Evolutionary conservation across 2,888 invertebrate species (phyloP), one percentile per base, ranked within the genome.

Genomic region (Darwinula stevensoni): DNA sequence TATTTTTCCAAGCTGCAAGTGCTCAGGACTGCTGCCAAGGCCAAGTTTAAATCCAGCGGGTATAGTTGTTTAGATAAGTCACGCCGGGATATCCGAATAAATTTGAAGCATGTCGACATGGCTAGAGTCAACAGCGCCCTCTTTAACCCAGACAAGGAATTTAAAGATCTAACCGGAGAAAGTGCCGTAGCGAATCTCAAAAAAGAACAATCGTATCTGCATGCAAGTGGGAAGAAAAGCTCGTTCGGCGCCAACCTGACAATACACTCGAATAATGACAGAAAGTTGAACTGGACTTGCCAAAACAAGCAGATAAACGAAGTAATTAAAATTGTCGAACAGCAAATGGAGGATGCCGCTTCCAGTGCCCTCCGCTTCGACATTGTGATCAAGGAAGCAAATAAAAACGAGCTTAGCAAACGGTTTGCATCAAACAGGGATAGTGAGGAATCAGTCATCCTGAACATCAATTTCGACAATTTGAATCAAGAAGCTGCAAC

Each of bases 11-110:
- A n/a, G n/a, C 22, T 22, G 22, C 9, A 9, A 22, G 22, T 6
- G 9, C 22, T 22, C 22, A 22, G 22, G n/a, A 22, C 6, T 22
- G 22, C 22, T 22, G 22, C 22, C 22, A 22, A 22, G n/a, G 22
- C 22, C 22, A 22, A 22, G 22, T 22, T 22, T 22, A n/a, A n/a
- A 22, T 22, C 22, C 22, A 22, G 22, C n/a, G 22, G n/a, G n/a
- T 22, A 22, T n/a, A 22, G 22, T 22, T 22, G 22, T n/a, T n/a
- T 22, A n/a, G 22, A 22, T 22, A n/a, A 22, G 22, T 22, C 22
- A 22, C 22, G 22, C 22, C 6, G n/a, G 9, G n/a, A 22, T n/a
- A 22, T 22, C 22, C 22, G 22, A 9, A 22, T 22, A 6, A 22
- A 22, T 22, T 22, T 22, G 22, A 22, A 22, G 22, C 9, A 22